Percentiles rank a stretch among this genome's conserved stretches.
Conservation (phyloP, 1,140 invertebrate species). For the Drosophila gunungcola region DNA sequence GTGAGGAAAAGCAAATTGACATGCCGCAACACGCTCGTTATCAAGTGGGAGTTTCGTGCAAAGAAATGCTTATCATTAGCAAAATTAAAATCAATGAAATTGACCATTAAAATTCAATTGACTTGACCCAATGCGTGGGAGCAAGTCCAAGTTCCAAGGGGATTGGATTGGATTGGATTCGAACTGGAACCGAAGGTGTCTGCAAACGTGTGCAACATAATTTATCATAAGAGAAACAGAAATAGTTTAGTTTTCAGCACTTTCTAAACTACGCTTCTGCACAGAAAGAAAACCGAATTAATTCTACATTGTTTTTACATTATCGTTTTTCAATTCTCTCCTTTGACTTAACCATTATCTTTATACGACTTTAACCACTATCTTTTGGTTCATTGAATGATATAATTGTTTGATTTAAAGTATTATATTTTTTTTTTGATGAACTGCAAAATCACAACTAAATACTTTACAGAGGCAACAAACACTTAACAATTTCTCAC, state of each 20-base stretch:
- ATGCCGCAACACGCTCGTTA: conserved; percentile 69
- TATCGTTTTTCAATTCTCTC: too few relatives aligned
- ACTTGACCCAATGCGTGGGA: conserved; percentile 53
- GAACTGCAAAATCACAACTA: too few relatives aligned
- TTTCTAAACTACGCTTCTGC: conserved; percentile 62
- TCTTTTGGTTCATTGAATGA: too few relatives aligned
- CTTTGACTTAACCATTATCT: too few relatives aligned
- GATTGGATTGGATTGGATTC: conserved; percentile 28
- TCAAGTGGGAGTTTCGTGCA: conserved; percentile 61
- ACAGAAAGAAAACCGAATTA: conserved; percentile 3
- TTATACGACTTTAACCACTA: too few relatives aligned
- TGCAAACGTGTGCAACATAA: conserved; percentile 76
- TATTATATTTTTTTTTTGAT: too few relatives aligned
- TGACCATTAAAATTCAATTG: conserved; percentile 82
- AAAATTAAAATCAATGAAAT: conserved; percentile 84
- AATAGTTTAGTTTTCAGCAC: conserved; percentile 77
- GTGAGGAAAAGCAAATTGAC: conserved; percentile 72
- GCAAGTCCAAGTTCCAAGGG: conserved; percentile 16
- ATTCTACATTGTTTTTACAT: not conserved
- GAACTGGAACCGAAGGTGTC: conserved; percentile 55
- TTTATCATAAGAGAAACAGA: conserved; percentile 46
- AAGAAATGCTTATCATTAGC: conserved; percentile 81
- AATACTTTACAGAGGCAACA: too few relatives aligned
- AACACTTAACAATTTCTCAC: not conserved
- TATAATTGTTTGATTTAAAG: too few relatives aligned